phyloP scores from a whole-genome alignment of 2,113 vertebrate species.

The Callocephalon fimbriatum region DNA sequence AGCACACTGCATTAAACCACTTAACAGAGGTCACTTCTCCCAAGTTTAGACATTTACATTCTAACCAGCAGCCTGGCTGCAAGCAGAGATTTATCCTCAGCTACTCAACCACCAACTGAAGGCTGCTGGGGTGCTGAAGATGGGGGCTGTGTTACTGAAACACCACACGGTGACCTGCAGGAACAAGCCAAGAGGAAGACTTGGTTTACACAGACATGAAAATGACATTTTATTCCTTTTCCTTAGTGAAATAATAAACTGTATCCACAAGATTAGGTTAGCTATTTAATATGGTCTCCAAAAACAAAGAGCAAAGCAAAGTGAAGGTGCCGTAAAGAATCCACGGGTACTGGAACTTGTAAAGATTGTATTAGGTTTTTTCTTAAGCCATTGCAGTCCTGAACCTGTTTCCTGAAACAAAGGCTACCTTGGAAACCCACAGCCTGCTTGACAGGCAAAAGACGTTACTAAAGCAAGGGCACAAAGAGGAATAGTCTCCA shows the following conservation, averaged over 20 bases:
- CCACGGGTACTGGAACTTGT: background rate
- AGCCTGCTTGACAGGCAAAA: background rate
- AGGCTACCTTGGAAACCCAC: background rate
- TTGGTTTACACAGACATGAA: background rate
- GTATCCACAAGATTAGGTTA: background rate
- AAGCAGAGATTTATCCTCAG: slow-evolving; percentile 2
- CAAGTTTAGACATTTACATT: slow-evolving; percentile 70
- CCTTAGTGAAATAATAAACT: background rate
- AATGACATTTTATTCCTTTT: background rate
- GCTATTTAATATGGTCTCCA: background rate
- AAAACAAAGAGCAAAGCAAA: background rate
- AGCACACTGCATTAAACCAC: slow-evolving; percentile 70
- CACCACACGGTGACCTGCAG: background rate
- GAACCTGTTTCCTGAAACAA: background rate
- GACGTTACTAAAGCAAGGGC: background rate
- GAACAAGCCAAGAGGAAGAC: background rate
- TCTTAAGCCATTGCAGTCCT: background rate
- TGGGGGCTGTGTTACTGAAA: background rate
- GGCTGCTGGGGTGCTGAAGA: background rate
- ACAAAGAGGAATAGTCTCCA: background rate
- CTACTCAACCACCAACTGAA: background rate
- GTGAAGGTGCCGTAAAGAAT: background rate
- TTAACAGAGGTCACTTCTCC: slow-evolving; percentile 71
- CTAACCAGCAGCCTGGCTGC: slow-evolving; percentile 51
- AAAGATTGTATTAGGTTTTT: background rate